A percentile compares a stretch with the other conserved stretches of the same genome.
phyloP scores from a whole-genome alignment of 2,888 invertebrate species.

The Hedya salicella region DNA sequence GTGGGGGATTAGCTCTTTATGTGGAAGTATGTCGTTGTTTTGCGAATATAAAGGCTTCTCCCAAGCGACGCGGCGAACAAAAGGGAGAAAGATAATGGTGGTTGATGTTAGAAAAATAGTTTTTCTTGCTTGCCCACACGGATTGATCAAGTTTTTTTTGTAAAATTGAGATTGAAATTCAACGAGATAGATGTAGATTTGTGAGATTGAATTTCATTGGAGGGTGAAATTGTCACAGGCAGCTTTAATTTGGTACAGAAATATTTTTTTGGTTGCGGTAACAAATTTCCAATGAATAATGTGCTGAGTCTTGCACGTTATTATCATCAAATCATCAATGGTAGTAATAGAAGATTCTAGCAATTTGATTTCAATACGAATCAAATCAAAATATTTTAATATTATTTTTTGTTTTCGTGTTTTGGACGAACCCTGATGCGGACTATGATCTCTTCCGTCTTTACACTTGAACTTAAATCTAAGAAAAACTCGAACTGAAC shows the following conservation, averaged over 20 bases:
- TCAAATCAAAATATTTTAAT: too few species aligned
- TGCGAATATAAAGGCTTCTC: slow-evolving; percentile 15
- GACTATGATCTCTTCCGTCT: slow-evolving; percentile 10
- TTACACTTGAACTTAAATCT: slow-evolving; percentile 22
- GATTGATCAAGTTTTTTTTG: neutral
- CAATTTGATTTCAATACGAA: too few species aligned
- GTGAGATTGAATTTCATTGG: neutral
- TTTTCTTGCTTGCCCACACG: slow-evolving; percentile 3
- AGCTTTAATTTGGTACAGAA: neutral
- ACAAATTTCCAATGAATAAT: neutral
- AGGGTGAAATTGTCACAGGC: neutral
- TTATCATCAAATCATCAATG: too few species aligned
- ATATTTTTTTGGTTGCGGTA: neutral
- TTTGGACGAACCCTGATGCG: neutral
- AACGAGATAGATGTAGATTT: neutral
- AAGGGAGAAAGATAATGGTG: slow-evolving; percentile 9
- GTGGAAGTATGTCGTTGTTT: slow-evolving; percentile 27
- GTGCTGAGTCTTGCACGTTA: too few species aligned
- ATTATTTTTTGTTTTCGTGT: neutral
- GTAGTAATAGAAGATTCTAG: too few species aligned
- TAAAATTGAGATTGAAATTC: neutral
- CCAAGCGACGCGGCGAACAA: slow-evolving; percentile 12
- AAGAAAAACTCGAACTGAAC: slow-evolving; percentile 28
- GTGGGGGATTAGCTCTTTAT: slow-evolving; percentile 35
- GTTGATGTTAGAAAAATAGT: slow-evolving; percentile 17